Percentiles rank a stretch among this genome's conserved stretches.
phyloP scores from a whole-genome alignment of 2,888 invertebrate species.

The Ellobium chinense region DNA sequence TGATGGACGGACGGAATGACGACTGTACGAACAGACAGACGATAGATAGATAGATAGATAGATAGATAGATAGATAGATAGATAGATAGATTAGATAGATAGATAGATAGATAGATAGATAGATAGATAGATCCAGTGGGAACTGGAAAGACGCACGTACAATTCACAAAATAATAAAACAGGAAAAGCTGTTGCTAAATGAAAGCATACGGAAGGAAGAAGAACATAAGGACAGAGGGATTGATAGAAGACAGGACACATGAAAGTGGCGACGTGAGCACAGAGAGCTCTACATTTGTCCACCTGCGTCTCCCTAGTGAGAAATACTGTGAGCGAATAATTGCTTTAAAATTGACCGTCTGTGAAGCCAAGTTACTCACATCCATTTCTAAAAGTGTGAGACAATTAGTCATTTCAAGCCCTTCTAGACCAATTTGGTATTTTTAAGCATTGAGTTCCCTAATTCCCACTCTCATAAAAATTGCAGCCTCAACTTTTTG shows the following conservation, averaged over 20 bases:
- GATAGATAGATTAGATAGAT: conserved; percentile 24
- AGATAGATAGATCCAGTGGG: not conserved
- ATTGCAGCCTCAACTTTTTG: too few relatives aligned
- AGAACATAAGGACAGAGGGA: not conserved
- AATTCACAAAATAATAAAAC: not conserved
- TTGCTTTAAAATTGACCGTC: too few relatives aligned
- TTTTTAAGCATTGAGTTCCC: too few relatives aligned
- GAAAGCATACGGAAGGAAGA: not conserved
- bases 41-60: not conserved
- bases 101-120: conserved; percentile 9
- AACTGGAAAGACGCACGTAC: not conserved
- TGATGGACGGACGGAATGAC: not conserved
- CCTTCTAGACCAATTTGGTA: too few relatives aligned
- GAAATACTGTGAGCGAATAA: too few relatives aligned
- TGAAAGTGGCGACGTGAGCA: too few relatives aligned
- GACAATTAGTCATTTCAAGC: too few relatives aligned
- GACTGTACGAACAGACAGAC: not conserved
- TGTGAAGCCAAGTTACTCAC: too few relatives aligned
- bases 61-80: conserved; percentile 16
- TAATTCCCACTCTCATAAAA: too few relatives aligned
- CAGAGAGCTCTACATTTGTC: too few relatives aligned
- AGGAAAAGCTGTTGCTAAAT: not conserved
- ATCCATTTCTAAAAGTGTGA: too few relatives aligned
- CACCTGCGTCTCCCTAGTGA: too few relatives aligned
- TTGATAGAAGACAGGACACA: not conserved